Evolutionary conservation across 2,888 invertebrate genomes (phyloP).

Genomic region (Globia sparganii): DNA sequence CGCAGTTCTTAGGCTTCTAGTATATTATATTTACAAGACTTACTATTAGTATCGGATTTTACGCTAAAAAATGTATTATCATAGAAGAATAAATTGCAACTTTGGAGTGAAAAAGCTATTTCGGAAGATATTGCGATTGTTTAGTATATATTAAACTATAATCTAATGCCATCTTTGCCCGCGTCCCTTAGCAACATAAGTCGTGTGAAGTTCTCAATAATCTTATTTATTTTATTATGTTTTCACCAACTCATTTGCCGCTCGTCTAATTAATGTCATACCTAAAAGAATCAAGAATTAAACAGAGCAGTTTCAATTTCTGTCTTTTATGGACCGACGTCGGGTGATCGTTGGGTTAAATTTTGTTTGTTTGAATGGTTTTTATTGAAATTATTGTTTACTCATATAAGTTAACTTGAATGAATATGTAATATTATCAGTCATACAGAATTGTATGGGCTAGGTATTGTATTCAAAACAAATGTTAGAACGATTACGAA

Average conservation of each 20-base stretch:
- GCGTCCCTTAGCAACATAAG: not conserved
- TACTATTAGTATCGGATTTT: not conserved
- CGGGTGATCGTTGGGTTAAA: too few species aligned
- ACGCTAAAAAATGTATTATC: not conserved
- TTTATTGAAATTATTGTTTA: not conserved
- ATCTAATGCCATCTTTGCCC: too few species aligned
- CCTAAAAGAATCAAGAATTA: too few species aligned
- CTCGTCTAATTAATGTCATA: not conserved
- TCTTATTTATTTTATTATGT: not conserved
- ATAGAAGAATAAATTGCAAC: not conserved
- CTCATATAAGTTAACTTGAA: not conserved
- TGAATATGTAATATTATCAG: not conserved
- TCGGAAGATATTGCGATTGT: not conserved
- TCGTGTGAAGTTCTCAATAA: not conserved
- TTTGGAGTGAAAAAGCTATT: not conserved
- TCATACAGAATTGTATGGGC: not conserved
- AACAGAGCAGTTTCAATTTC: not conserved
- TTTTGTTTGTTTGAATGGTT: not conserved
- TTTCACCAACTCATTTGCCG: not conserved
- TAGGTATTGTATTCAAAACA: not conserved
- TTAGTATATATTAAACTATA: not conserved
- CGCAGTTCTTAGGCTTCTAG: slow-evolving; percentile 2
- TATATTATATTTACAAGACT: slow-evolving; percentile 38
- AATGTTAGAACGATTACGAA: not conserved
- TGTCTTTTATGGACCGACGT: not conserved